Evolutionary conservation across 2,888 invertebrate genomes (phyloP).

Genomic region (Tigriopus californicus): DNA sequence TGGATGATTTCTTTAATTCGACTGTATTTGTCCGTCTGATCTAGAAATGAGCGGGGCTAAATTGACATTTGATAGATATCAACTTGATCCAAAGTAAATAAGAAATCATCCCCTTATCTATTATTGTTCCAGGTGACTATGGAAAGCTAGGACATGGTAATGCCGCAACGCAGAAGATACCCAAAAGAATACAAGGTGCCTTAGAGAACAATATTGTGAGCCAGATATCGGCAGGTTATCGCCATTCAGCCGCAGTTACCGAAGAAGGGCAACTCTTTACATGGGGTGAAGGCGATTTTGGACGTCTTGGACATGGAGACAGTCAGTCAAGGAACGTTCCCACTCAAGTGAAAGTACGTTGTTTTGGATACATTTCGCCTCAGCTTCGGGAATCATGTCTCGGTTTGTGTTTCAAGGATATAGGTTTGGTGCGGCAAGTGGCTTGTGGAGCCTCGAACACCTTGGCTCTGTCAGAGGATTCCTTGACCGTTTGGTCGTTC

Average conservation of each 20-base stretch:
- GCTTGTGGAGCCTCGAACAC: slow-evolving; percentile 37
- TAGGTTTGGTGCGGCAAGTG: neutral
- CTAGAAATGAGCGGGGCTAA: too few relatives aligned
- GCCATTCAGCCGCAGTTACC: slow-evolving; percentile 39
- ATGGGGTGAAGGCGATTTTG: slow-evolving; percentile 40
- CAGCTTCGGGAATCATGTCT: neutral
- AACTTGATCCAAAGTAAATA: too few relatives aligned
- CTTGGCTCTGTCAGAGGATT: slow-evolving; percentile 34
- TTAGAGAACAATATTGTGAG: slow-evolving; percentile 31
- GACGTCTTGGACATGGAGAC: slow-evolving; percentile 38
- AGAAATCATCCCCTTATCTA: too few relatives aligned
- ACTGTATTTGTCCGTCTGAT: too few relatives aligned
- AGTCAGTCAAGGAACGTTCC: slow-evolving; percentile 37
- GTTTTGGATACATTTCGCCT: slow-evolving; percentile 34
- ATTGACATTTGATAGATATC: too few relatives aligned
- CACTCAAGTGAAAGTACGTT: slow-evolving; percentile 37
- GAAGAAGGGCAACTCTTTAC: slow-evolving; percentile 37
- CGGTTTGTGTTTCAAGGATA: slow-evolving; percentile 13
- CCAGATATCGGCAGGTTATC: slow-evolving; percentile 36
- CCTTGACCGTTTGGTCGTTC: slow-evolving; percentile 38
- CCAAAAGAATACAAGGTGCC: slow-evolving; percentile 34
- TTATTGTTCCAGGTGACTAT: slow-evolving; percentile 31
- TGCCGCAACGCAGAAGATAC: slow-evolving; percentile 34
- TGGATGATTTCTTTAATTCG: too few relatives aligned
- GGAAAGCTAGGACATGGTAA: slow-evolving; percentile 38